Percentiles rank a stretch among this genome's conserved stretches.
phyloP scores from a whole-genome alignment of 1,140 invertebrate genomes.

The Samia ricini region DNA sequence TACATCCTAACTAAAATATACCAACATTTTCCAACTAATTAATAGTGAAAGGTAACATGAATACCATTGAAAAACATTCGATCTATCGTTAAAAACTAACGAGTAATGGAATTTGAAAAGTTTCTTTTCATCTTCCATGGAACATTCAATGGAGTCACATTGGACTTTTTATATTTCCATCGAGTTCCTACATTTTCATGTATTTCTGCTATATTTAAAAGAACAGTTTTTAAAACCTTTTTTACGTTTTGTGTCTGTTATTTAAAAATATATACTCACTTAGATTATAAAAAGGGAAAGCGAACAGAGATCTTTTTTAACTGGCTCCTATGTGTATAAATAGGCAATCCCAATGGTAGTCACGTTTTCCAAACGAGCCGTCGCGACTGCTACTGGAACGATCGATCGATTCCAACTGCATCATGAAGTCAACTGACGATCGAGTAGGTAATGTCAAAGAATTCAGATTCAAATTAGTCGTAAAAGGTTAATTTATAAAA shows the following conservation, averaged over 20 bases:
- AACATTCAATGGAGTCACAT: conserved; percentile 49
- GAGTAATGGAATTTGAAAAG: conserved; percentile 32
- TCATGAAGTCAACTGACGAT: conserved; percentile 43
- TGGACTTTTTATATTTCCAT: conserved; percentile 37
- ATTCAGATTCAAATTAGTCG: neutral
- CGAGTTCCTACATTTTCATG: conserved; percentile 46
- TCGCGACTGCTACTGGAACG: conserved; percentile 46
- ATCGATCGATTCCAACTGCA: conserved; percentile 50
- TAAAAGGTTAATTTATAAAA: neutral
- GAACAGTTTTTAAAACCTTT: conserved; percentile 34
- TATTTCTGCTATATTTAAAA: conserved; percentile 37
- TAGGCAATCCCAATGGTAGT: conserved; percentile 69
- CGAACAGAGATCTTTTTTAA: conserved; percentile 29
- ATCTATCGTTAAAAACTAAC: conserved; percentile 25
- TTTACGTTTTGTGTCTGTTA: conserved; percentile 6
- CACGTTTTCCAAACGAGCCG: conserved; percentile 70
- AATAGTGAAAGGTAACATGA: no score
- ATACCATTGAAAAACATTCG: conserved; percentile 17
- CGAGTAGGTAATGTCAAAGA: neutral
- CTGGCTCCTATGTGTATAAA: conserved; percentile 61
- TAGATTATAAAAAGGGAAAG: conserved; percentile 14
- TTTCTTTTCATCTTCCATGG: conserved; percentile 47
- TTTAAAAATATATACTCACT: no score
- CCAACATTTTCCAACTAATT: no score
- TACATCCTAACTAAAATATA: no score